Conservation (phyloP, 2,888 invertebrate species). For the Drosophila mimetica region DNA sequence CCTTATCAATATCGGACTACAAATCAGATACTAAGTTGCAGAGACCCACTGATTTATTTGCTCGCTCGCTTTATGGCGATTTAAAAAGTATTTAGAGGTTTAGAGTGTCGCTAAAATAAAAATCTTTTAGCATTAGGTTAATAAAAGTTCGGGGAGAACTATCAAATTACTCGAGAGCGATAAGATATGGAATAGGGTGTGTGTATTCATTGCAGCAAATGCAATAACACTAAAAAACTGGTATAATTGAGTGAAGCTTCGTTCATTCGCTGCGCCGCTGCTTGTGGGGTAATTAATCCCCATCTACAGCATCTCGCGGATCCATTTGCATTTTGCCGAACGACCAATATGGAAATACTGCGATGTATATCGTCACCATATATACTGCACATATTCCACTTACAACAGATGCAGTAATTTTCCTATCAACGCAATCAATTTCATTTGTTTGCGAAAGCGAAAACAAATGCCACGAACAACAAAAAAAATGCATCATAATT, state of each 20-base stretch:
- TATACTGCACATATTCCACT: conserved; percentile 15
- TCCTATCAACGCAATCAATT: conserved; percentile 53
- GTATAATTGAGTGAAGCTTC: conserved; percentile 56
- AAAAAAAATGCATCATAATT: conserved; percentile 36
- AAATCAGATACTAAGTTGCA: conserved; percentile 34
- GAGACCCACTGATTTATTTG: conserved; percentile 35
- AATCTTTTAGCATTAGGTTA: conserved; percentile 24
- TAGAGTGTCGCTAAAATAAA: conserved; percentile 30
- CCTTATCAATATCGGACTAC: conserved; percentile 37
- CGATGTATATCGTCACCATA: conserved; percentile 20
- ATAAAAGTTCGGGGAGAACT: conserved; percentile 18
- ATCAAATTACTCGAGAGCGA: conserved; percentile 30
- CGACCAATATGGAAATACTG: conserved; percentile 34
- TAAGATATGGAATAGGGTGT: conserved; percentile 20
- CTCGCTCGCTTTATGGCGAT: conserved; percentile 16
- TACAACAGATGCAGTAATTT: conserved; percentile 50
- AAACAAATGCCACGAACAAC: not conserved
- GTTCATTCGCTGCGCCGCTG: conserved; percentile 31
- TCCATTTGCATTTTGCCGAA: conserved; percentile 66
- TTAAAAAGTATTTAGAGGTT: conserved; percentile 30
- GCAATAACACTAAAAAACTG: conserved; percentile 71
- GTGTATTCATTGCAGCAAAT: conserved; percentile 45
- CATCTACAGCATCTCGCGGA: conserved; percentile 30
- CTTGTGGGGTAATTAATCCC: conserved; percentile 66
- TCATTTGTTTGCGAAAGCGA: conserved; percentile 35